Evolutionary conservation across 1,140 invertebrate genomes (phyloP).

Genomic region (Phenacoccus solenopsis): DNA sequence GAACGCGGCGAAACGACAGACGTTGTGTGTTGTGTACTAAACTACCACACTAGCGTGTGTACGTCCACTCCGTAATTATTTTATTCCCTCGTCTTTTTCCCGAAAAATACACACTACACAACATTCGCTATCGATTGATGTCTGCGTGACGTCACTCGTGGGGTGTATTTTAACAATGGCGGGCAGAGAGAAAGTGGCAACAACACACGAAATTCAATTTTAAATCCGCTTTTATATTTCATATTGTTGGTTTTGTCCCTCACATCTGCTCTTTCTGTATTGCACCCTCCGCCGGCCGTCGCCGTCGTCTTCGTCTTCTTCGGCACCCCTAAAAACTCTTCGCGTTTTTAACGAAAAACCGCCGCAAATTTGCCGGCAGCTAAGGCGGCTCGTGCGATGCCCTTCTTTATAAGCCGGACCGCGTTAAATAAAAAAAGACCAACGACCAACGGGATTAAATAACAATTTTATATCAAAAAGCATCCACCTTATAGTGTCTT

Average conservation of each 20-base stretch:
- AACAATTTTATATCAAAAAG: background rate
- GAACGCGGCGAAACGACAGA: background rate
- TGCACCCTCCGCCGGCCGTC: background rate
- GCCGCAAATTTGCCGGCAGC: constrained; percentile 10
- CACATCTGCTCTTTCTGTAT: constrained; percentile 17
- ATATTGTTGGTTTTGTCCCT: constrained; percentile 13
- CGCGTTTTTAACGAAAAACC: background rate
- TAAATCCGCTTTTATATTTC: constrained; percentile 18
- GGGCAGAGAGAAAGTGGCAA: constrained; percentile 12
- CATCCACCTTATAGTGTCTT: too few relatives aligned
- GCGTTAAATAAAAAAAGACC: background rate
- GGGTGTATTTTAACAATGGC: constrained; percentile 17
- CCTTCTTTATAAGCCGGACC: background rate
- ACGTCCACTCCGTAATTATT: constrained; percentile 17
- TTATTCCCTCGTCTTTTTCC: constrained; percentile 13
- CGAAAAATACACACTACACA: constrained; percentile 13
- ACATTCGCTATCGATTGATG: constrained; percentile 16
- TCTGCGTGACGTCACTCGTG: constrained; percentile 16
- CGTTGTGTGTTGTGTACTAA: background rate
- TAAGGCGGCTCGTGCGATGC: background rate
- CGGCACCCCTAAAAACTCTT: background rate
- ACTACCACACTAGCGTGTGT: constrained; percentile 7
- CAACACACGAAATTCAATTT: constrained; percentile 18
- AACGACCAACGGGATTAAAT: background rate
- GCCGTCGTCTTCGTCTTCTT: background rate